A percentile compares a stretch with the other conserved stretches of the same genome.
Conservation (phyloP, 2,113 vertebrate genomes). For the Sprattus sprattus region DNA sequence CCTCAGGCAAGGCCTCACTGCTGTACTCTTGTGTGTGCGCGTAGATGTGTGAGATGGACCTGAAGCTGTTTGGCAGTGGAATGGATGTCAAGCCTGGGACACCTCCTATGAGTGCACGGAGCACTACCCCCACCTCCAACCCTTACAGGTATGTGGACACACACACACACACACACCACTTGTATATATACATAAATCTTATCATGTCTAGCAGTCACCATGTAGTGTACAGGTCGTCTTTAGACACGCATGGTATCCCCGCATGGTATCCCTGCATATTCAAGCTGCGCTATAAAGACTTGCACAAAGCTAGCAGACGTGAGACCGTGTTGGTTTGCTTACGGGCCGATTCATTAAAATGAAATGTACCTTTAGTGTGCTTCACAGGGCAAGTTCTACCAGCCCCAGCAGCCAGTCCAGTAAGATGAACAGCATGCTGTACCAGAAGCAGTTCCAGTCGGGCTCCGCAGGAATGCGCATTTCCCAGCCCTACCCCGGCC, state of each 20-base stretch:
- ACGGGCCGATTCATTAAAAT: background rate
- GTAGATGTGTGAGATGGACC: slow-evolving; percentile 94
- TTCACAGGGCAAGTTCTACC: slow-evolving; percentile 87
- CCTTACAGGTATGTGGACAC: slow-evolving; percentile 83
- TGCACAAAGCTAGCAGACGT: too few relatives aligned
- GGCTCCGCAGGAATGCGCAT: slow-evolving; percentile 85
- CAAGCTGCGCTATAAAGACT: too few relatives aligned
- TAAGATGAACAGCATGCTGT: slow-evolving; percentile 96
- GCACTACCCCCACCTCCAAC: slow-evolving; percentile 93
- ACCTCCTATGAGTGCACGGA: slow-evolving; percentile 85
- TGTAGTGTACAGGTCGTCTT: too few relatives aligned
- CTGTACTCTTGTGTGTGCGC: slow-evolving; percentile 32
- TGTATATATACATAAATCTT: too few relatives aligned
- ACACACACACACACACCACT: background rate
- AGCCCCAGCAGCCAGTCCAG: slow-evolving; percentile 95
- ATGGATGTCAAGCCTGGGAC: slow-evolving; percentile 97
- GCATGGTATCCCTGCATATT: too few relatives aligned
- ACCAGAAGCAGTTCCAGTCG: slow-evolving; percentile 96
- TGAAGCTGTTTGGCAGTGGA: slow-evolving; percentile 90
- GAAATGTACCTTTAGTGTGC: background rate
- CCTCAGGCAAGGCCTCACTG: background rate
- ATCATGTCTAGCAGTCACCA: too few relatives aligned
- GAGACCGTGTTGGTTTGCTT: background rate
- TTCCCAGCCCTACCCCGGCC: slow-evolving; percentile 87
- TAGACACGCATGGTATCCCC: too few relatives aligned